phyloP scores from a whole-genome alignment of 2,888 invertebrate species.

The Spodoptera picta region DNA sequence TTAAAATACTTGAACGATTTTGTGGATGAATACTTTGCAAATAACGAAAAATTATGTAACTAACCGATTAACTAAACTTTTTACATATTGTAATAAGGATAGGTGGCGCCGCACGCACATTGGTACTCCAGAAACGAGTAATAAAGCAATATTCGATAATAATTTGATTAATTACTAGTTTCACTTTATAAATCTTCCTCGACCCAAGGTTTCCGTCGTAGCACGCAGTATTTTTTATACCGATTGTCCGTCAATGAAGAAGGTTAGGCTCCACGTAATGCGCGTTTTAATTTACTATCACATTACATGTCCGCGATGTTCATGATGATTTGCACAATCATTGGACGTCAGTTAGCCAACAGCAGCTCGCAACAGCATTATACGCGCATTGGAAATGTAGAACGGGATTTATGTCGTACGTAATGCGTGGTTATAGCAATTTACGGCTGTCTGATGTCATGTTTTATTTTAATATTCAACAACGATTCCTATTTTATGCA shows the following conservation, averaged over 20 bases:
- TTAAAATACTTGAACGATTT: too few relatives aligned
- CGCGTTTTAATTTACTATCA: slow-evolving; percentile 51
- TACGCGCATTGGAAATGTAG: slow-evolving; percentile 53
- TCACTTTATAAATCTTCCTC: slow-evolving; percentile 43
- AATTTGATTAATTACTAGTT: slow-evolving; percentile 27
- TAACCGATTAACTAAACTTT: too few relatives aligned
- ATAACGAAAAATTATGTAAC: too few relatives aligned
- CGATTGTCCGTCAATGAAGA: slow-evolving; percentile 39
- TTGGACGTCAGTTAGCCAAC: slow-evolving; percentile 51
- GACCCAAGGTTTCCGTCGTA: slow-evolving; percentile 41
- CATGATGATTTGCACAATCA: slow-evolving; percentile 56
- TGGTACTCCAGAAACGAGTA: too few relatives aligned
- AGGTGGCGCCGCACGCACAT: too few relatives aligned
- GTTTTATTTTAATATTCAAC: slow-evolving; percentile 45
- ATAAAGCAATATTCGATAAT: too few relatives aligned
- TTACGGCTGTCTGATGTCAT: slow-evolving; percentile 40
- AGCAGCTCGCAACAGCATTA: slow-evolving; percentile 42
- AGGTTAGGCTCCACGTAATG: slow-evolving; percentile 43
- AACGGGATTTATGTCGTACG: slow-evolving; percentile 58
- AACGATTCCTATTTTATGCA: slow-evolving; percentile 12
- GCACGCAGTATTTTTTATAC: slow-evolving; percentile 24
- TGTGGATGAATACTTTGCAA: too few relatives aligned
- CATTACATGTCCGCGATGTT: slow-evolving; percentile 54
- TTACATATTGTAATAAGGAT: too few relatives aligned
- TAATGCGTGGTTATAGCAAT: slow-evolving; percentile 42